phyloP scores from a whole-genome alignment of 2,888 invertebrate genomes.

The Julus scanicus region DNA sequence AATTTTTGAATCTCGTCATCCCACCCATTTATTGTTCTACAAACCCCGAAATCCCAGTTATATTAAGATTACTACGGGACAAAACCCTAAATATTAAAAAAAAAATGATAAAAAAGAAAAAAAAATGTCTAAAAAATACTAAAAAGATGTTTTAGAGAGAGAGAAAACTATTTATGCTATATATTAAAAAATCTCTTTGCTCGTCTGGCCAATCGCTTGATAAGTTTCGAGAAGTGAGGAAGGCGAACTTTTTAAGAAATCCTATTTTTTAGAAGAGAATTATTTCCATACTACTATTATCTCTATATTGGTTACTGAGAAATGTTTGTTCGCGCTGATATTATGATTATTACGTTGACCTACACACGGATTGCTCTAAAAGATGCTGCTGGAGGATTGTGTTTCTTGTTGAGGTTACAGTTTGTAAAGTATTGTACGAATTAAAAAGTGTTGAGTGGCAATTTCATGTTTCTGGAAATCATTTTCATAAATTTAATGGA shows the following conservation, averaged over 20 bases:
- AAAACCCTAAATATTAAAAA: not conserved
- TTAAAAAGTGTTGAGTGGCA: constrained; percentile 48
- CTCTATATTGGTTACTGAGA: constrained; percentile 48
- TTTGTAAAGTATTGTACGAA: constrained; percentile 51
- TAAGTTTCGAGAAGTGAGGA: not conserved
- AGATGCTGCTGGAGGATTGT: constrained; percentile 47
- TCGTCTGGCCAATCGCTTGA: not conserved
- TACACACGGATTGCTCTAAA: not conserved
- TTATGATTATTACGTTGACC: not conserved
- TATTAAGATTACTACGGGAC: not conserved
- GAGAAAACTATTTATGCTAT: not conserved
- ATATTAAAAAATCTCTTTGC: constrained; percentile 3
- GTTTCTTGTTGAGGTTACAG: constrained; percentile 53
- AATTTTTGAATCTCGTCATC: not conserved
- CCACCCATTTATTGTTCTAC: not conserved
- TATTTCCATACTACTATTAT: constrained; percentile 40
- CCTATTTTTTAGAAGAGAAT: constrained; percentile 41
- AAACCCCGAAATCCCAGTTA: not conserved
- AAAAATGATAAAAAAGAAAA: not conserved
- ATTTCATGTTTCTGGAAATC: not conserved
- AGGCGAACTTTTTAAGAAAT: constrained; percentile 34
- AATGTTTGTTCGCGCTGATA: constrained; percentile 47
- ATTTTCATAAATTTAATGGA: too few relatives aligned
- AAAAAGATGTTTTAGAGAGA: constrained; percentile 5
- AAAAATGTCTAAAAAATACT: not conserved